phyloP scores from a whole-genome alignment of 2,888 invertebrate genomes.

The Brenthis hecate region DNA sequence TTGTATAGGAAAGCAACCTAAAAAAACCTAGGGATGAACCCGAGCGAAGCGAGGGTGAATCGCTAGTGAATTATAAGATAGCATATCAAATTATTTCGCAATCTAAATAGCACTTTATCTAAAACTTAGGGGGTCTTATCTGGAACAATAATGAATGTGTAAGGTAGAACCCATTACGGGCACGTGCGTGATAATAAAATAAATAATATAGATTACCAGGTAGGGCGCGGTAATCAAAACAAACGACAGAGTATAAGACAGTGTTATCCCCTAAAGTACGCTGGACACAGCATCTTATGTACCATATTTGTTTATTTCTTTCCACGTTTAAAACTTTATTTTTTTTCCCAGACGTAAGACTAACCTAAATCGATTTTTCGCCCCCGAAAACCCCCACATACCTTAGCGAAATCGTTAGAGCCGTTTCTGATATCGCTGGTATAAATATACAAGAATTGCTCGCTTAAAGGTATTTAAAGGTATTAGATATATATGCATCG shows the following conservation, averaged over 20 bases:
- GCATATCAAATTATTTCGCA: neutral
- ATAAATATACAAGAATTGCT: too few relatives aligned
- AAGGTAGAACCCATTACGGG: constrained; percentile 8
- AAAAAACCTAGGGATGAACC: too few relatives aligned
- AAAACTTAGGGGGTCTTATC: constrained; percentile 13
- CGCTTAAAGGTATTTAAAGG: too few relatives aligned
- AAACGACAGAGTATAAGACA: constrained; percentile 17
- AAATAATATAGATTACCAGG: constrained; percentile 24
- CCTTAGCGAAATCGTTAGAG: too few relatives aligned
- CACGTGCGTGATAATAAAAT: constrained; percentile 27
- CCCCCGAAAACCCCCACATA: too few relatives aligned
- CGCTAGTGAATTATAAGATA: too few relatives aligned
- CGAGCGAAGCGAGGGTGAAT: too few relatives aligned
- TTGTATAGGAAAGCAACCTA: too few relatives aligned
- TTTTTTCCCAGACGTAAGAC: too few relatives aligned
- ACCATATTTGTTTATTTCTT: neutral
- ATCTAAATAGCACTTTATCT: constrained; percentile 1
- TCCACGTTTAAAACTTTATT: neutral
- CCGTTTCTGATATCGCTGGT: too few relatives aligned
- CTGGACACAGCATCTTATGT: neutral
- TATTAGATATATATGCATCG: too few relatives aligned
- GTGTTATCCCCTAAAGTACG: constrained; percentile 9
- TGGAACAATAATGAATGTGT: constrained; percentile 24
- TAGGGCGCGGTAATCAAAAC: constrained; percentile 19
- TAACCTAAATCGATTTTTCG: too few relatives aligned